A percentile compares a stretch with the other conserved stretches of the same genome.
Conservation (phyloP, 2,797 vertebrate species). For the Lutjanus campechanus region DNA sequence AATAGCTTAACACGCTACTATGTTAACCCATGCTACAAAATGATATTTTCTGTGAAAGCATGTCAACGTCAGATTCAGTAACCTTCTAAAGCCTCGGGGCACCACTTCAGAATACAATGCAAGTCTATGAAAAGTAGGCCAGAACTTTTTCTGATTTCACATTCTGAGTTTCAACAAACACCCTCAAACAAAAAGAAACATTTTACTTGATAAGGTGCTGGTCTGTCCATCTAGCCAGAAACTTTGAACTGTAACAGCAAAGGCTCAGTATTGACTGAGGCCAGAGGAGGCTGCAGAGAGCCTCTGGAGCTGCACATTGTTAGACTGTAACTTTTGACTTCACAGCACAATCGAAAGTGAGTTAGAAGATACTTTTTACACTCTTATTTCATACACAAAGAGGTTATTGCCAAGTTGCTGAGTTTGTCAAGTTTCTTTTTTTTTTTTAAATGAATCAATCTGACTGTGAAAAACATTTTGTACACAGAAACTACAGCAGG, state of each 20-base stretch:
- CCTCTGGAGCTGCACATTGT: slow-evolving; percentile 20
- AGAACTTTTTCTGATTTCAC: background rate
- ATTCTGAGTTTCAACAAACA: slow-evolving; percentile 7
- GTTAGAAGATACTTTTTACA: background rate
- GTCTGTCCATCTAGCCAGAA: slow-evolving; percentile 8
- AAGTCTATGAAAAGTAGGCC: background rate
- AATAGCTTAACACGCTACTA: no score
- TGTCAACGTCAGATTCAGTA: background rate
- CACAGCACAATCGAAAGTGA: background rate
- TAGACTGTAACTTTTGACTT: slow-evolving; percentile 9
- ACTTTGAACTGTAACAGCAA: slow-evolving; percentile 19
- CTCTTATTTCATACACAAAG: background rate
- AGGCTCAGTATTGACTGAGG: slow-evolving; percentile 13
- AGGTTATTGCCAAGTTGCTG: background rate
- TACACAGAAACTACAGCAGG: background rate
- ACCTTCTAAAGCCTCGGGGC: background rate
- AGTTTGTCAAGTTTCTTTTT: background rate
- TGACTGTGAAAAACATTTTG: background rate
- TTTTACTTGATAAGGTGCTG: background rate
- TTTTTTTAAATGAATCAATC: background rate
- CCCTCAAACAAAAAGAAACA: background rate
- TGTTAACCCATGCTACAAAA: background rate
- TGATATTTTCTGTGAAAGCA: background rate
- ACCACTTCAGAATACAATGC: background rate
- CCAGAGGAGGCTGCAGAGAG: background rate